Conservation (phyloP, 2,113 vertebrate species). For the Odontophorus gujanensis region DNA sequence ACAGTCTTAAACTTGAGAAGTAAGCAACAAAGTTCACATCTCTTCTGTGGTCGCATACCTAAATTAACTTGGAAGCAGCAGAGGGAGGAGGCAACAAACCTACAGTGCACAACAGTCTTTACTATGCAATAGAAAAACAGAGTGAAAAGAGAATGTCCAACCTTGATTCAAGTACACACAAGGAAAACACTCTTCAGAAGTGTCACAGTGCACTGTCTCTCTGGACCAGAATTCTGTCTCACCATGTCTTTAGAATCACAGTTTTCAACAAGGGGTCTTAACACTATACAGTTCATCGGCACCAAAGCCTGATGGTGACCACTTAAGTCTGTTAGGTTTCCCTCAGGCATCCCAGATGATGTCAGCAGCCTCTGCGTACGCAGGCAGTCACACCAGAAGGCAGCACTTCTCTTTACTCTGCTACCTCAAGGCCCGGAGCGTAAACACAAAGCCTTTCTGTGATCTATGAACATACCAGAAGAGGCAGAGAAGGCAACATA, state of each 20-base stretch:
- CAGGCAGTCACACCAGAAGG: conserved; percentile 56
- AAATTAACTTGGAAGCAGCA: not conserved
- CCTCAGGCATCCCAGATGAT: not conserved
- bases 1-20: not conserved
- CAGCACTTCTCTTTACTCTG: conserved; percentile 17
- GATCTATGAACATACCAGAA: conserved; percentile 64
- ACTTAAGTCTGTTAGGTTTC: not conserved
- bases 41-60: not conserved
- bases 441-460: conserved; percentile 48
- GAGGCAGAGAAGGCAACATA: conserved; percentile 53
- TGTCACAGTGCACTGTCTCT: not conserved
- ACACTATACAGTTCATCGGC: not conserved
- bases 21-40: not conserved
- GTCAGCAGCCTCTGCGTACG: conserved; percentile 2
- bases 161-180: not conserved
- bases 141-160: not conserved
- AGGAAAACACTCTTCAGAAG: not conserved
- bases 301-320: not conserved
- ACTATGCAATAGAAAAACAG: not conserved
- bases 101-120: not conserved
- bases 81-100: not conserved
- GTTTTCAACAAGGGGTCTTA: not conserved
- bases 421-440: conserved; percentile 34
- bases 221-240: not conserved
- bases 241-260: not conserved